Evolutionary conservation across 1,140 invertebrate genomes (phyloP).

Genomic region (Streblospio benedicti): DNA sequence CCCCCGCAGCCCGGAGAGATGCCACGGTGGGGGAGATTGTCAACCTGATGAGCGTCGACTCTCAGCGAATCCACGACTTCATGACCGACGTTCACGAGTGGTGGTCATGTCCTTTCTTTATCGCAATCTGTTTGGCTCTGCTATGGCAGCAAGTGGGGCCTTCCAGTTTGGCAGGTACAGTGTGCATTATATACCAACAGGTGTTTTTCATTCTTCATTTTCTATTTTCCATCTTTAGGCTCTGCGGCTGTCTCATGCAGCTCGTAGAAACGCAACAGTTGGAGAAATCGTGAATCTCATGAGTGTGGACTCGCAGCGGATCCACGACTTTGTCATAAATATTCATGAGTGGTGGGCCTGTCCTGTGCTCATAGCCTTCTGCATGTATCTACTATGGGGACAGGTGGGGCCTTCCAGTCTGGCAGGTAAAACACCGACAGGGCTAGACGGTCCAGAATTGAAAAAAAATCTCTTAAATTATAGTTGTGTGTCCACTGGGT

Average conservation of each 20-base stretch:
- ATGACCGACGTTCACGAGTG: constrained; percentile 74
- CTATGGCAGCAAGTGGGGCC: constrained; percentile 63
- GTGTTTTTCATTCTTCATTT: no score
- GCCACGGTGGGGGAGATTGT: constrained; percentile 54
- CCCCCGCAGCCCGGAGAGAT: no score
- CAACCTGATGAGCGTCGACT: constrained; percentile 51
- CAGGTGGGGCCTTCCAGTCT: constrained; percentile 70
- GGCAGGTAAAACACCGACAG: no score
- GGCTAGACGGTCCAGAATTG: no score
- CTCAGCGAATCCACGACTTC: constrained; percentile 36
- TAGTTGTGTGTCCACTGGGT: no score
- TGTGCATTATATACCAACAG: no score
- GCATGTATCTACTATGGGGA: constrained; percentile 66
- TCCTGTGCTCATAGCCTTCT: constrained; percentile 74
- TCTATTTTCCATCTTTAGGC: constrained; percentile 22
- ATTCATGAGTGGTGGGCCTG: no score
- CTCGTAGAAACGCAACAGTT: constrained; percentile 39
- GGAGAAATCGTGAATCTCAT: constrained; percentile 54
- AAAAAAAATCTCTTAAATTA: no score
- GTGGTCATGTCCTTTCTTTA: constrained; percentile 87
- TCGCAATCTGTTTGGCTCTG: constrained; percentile 71
- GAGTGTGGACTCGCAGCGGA: constrained; percentile 46
- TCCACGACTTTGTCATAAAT: no score
- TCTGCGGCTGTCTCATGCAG: constrained; percentile 39
- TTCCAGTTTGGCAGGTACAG: constrained; percentile 31